Base-by-base conservation (phyloP, 2,113 vertebrate genomes). In the Coptodon rendalli region DNA sequence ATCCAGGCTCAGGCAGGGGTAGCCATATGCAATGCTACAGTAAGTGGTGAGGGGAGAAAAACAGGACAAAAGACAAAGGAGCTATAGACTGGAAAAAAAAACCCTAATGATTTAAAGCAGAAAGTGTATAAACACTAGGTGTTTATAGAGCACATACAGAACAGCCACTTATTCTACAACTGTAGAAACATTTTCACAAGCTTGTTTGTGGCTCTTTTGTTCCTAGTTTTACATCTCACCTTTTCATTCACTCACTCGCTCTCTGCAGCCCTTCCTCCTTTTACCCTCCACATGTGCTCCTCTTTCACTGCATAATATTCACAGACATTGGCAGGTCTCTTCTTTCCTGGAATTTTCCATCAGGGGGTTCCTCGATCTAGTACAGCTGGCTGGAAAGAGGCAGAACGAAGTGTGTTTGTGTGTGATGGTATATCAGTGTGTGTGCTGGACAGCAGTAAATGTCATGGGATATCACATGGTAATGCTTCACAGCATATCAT, bases 401-500 rank as follows among this genome's bases (percentile, higher is more conserved):
- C 2, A 61, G 45, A n/a, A 9, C 3, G 22, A 38, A 43, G 83
- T 89, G 59, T 40, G 40, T 88, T 80, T 73, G 48, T 86, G 73
- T 43, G 13, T 61, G 81, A 54, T 52, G 54, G 85, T 45, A 59
- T 63, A 29, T 56, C 79, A 29, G 82, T 68, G 83, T 80, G 81
- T 63, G 45, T 48, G 50, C 50, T 54, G 56, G 90, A 90, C 85
- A 89, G 92, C 80, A 88, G 86, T 66, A 90, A 93, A 92, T 92
- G 91, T 91, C 91, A 93, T 86, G 89, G 93, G 92, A 92, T 87
- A 89, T 93, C 89, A 88, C 84, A 82, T 56, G 6, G 85, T 57
- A 84, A 91, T 88, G 91, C 93, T 86, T 91, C 91, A 91, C 88
- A 90, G 91, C 84, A 10, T 92, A 87, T 90, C 85, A 78, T 88